Evolutionary conservation across 2,113 vertebrate genomes (phyloP).

Genomic region (Toxotes chatareus): DNA sequence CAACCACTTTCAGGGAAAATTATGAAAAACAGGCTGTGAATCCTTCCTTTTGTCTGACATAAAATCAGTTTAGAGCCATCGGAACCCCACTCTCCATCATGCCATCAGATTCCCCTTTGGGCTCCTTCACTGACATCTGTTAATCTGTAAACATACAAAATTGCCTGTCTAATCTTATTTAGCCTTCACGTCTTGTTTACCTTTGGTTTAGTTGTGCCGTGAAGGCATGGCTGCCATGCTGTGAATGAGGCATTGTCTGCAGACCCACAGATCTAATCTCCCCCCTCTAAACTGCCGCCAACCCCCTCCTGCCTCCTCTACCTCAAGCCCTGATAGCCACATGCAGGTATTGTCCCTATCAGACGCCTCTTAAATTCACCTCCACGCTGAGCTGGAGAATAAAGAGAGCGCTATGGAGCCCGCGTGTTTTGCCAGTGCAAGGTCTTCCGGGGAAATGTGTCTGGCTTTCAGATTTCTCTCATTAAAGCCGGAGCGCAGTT

Average conservation of each 20-base stretch:
- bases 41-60: constrained; percentile 35
- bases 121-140: constrained; percentile 59
- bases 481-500: constrained; percentile 42
- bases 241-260: constrained; percentile 81
- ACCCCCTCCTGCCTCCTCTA: constrained; percentile 33
- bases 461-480: constrained; percentile 61
- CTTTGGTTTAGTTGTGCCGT: constrained; percentile 68
- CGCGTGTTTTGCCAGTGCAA: constrained; percentile 38
- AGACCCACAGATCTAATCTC: constrained; percentile 74
- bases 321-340: constrained; percentile 56
- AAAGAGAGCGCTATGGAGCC: constrained; percentile 18
- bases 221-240: constrained; percentile 60
- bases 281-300: constrained; percentile 52
- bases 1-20: constrained; percentile 53
- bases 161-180: constrained; percentile 77
- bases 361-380: constrained; percentile 57
- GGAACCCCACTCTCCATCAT: constrained; percentile 15
- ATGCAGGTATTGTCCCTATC: constrained; percentile 71
- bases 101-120: constrained; percentile 29
- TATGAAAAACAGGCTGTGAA: constrained; percentile 55
- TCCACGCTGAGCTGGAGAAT: constrained; percentile 37
- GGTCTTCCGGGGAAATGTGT: constrained; percentile 45
- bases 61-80: constrained; percentile 30
- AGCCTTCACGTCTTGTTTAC: constrained; percentile 75
- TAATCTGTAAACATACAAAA: constrained; percentile 76